Evolutionary conservation across 2,888 invertebrate species (phyloP).

Genomic region (Empis stercorea): DNA sequence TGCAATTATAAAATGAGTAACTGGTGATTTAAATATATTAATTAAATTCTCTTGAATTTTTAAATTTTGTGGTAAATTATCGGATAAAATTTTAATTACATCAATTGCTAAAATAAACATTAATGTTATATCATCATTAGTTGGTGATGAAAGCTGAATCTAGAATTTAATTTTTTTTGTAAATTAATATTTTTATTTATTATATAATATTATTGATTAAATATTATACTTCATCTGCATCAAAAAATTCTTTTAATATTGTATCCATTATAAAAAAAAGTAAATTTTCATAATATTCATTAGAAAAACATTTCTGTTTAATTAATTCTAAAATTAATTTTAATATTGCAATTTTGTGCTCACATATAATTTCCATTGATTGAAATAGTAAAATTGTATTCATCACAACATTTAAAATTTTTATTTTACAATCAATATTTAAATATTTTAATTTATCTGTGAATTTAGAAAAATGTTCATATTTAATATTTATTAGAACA

Average conservation of each 20-base stretch:
- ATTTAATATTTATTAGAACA: too few species aligned
- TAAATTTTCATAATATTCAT: background rate
- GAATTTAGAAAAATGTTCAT: too few species aligned
- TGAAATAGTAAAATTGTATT: background rate
- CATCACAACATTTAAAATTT: too few species aligned
- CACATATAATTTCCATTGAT: background rate
- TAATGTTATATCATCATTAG: background rate
- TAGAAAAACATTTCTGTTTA: background rate
- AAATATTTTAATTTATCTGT: too few species aligned
- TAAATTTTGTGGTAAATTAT: background rate
- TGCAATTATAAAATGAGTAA: constrained; percentile 8
- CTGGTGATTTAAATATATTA: constrained; percentile 2
- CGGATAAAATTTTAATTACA: background rate
- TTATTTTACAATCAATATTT: too few species aligned
- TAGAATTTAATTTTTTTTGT: background rate
- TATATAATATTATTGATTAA: background rate
- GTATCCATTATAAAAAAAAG: background rate
- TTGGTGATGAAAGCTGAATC: background rate
- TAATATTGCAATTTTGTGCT: constrained; percentile 5
- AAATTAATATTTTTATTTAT: background rate
- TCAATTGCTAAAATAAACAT: constrained; percentile 6
- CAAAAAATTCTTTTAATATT: background rate
- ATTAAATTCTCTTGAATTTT: constrained; percentile 1
- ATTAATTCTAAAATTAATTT: constrained; percentile 5
- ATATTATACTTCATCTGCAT: too few species aligned